A percentile compares a stretch with the other conserved stretches of the same genome.
Evolutionary conservation across 2,113 vertebrate species (phyloP).

Genomic region (Propithecus coquereli): DNA sequence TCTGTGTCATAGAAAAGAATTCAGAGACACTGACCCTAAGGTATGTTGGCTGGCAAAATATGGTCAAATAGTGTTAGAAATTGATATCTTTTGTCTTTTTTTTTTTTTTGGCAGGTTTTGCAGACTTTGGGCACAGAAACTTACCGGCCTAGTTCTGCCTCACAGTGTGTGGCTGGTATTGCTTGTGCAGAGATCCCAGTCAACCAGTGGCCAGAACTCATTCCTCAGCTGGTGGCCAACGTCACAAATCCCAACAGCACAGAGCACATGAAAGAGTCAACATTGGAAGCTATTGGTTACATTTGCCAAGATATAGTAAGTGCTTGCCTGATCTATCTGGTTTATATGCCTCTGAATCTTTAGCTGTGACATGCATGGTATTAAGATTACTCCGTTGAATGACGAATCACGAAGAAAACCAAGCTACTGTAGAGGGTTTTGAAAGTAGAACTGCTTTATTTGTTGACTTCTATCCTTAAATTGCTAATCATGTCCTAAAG

Average conservation of each 20-base stretch:
- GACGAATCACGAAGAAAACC: background rate
- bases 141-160: slow-evolving; percentile 96
- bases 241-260: slow-evolving; percentile 97
- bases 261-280: slow-evolving; percentile 99
- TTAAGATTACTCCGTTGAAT: background rate
- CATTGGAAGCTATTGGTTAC: slow-evolving; percentile 98
- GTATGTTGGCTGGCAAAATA: background rate
- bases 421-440: background rate
- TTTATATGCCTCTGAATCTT: background rate
- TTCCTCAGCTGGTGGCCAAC: slow-evolving; percentile 96
- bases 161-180: slow-evolving; percentile 97
- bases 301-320: slow-evolving; percentile 99
- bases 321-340: background rate
- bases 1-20: background rate
- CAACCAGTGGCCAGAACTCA: slow-evolving; percentile 97
- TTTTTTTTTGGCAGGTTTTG: slow-evolving; percentile 85
- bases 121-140: slow-evolving; percentile 98
- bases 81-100: background rate
- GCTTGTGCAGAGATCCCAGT: slow-evolving; percentile 98
- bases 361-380: background rate
- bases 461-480: background rate
- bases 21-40: background rate
- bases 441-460: background rate
- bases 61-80: background rate
- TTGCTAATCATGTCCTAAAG: background rate